A percentile compares a stretch with the other conserved stretches of the same genome.
Conservation (phyloP, 2,113 vertebrate species). For the Sebastes schlegelii region DNA sequence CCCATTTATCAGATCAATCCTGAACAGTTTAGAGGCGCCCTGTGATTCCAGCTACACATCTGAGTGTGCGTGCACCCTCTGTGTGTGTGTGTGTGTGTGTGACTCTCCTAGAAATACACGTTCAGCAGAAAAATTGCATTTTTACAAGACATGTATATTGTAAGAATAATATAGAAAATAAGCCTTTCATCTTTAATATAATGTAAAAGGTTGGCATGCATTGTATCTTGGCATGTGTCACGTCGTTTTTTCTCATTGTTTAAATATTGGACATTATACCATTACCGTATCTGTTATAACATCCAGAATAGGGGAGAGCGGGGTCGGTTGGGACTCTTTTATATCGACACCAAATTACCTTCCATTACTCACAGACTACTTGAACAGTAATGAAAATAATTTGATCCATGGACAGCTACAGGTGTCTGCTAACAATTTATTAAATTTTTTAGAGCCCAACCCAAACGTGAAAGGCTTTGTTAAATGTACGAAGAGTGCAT, state of each 20-base stretch:
- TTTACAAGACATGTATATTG: background rate
- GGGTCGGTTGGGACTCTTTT: too few species aligned
- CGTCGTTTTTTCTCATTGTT: background rate
- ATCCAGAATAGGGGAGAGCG: background rate
- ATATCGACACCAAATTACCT: too few species aligned
- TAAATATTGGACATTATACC: background rate
- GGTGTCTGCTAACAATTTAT: too few species aligned
- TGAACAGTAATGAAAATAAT: too few species aligned
- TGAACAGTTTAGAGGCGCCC: slow-evolving; percentile 35
- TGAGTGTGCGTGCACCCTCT: background rate
- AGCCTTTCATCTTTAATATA: background rate
- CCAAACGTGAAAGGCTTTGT: too few species aligned
- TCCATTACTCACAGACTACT: too few species aligned
- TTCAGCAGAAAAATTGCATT: background rate
- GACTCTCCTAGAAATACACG: slow-evolving; percentile 1
- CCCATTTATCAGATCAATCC: slow-evolving; percentile 72
- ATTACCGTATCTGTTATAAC: background rate
- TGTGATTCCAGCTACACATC: background rate
- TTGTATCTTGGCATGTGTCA: background rate
- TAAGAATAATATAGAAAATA: background rate
- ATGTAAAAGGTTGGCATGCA: background rate
- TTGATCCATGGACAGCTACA: too few species aligned
- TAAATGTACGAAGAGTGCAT: too few species aligned
- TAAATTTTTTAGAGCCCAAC: too few species aligned
- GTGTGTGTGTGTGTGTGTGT: slow-evolving; percentile 16